A percentile compares a stretch with the other conserved stretches of the same genome.
phyloP scores from a whole-genome alignment of 1,140 invertebrate species.

The Heliothis subflexa region DNA sequence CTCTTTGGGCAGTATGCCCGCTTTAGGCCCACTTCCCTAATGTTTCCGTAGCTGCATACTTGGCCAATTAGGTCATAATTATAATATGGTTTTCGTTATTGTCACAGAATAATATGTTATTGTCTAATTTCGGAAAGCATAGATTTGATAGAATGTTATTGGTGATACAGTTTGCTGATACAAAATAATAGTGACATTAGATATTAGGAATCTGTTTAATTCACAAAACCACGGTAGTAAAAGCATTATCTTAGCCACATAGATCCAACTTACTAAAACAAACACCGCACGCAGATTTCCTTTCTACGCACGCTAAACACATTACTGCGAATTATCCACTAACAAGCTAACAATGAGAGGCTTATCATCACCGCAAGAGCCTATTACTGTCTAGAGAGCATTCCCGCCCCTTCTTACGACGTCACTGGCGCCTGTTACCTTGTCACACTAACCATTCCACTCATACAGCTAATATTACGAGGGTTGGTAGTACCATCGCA shows the following conservation, averaged over 20 bases:
- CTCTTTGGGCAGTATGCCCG: no score
- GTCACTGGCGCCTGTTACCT: constrained; percentile 64
- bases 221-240: no score
- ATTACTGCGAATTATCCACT: constrained; percentile 77
- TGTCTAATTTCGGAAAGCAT: not conserved
- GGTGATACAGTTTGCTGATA: not conserved
- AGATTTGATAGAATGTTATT: not conserved
- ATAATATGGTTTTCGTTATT: constrained; percentile 1
- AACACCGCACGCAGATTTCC: constrained; percentile 63
- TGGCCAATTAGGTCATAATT: constrained; percentile 28
- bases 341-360: constrained; percentile 85
- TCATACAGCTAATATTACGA: constrained; percentile 40
- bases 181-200: not conserved
- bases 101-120: no score
- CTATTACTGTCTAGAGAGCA: constrained; percentile 79
- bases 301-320: constrained; percentile 65
- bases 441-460: constrained; percentile 63
- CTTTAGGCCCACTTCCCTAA: no score
- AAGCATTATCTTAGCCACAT: not conserved
- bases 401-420: constrained; percentile 74
- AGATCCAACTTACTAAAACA: not conserved
- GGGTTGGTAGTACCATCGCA: constrained; percentile 13
- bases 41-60: constrained; percentile 54
- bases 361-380: constrained; percentile 80
- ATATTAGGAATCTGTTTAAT: no score